Evolutionary conservation across 1,140 invertebrate genomes (phyloP), one percentile per base, ranked within the genome.

Genomic region (Mizuhopecten yessoensis): DNA sequence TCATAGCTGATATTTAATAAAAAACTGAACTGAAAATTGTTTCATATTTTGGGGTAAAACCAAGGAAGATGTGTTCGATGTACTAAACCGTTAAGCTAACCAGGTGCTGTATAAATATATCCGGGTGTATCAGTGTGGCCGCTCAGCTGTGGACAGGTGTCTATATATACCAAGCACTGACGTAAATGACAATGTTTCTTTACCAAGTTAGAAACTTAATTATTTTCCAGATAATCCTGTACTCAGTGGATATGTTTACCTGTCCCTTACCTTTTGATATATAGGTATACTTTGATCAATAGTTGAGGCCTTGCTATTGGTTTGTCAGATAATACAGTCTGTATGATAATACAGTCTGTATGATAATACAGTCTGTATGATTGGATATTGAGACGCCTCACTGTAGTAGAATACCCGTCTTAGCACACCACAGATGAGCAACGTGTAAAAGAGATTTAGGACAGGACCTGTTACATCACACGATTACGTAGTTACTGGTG

Each of bases 101-200:
- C 57, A 75, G 5, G 29, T n/a, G 29, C 13, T 75, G 23, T 29
- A 29, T 29, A 75, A 75, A n/a, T 0, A 75, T 0, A 29, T n/a
- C 2, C 23, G 29, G 57, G 57, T 75, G 15, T 45, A 45, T 45
- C 17, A 75, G 57, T 17, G 23, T 75, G 57, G 9, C 11, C 57
- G 57, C 5, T 75, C 23, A 13, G 29, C 57, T 75, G n/a, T 75
- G 17, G 57, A 75, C 23, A n/a, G 57, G 57, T 75, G n/a, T 75
- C 57, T 75, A 75, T 75, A 45, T 45, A 75, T 75, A 75, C 57
- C 57, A 29, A 29, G 23, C 17, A n/a, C 57, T 75, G 57, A 75
- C 57, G 57, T 75, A 75, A 75, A 75, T 75, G 57, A 75, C 57
- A 75, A 75, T 75, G n/a, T 75, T 75, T 75, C 57, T 75, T 75